Evolutionary conservation across 2,113 vertebrate species (phyloP).

Genomic region (Corydoras sp.): DNA sequence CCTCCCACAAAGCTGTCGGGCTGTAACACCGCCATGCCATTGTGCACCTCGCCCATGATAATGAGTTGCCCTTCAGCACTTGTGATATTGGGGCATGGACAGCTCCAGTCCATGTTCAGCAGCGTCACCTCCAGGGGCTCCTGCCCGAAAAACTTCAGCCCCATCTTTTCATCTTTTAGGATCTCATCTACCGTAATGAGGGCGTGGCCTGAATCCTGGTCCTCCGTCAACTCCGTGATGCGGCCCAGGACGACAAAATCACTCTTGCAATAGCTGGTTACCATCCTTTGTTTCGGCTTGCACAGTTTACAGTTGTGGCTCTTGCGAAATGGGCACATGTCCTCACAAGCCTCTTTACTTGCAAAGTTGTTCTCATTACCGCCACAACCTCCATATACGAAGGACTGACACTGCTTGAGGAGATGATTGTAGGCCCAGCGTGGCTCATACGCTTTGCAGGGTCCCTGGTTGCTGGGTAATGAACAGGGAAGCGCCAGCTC

Average conservation of each 20-base stretch:
- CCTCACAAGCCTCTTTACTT: constrained; percentile 87
- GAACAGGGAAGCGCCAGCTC: constrained; percentile 81
- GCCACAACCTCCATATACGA: constrained; percentile 87
- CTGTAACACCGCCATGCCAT: constrained; percentile 89
- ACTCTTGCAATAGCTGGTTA: constrained; percentile 90
- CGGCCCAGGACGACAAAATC: constrained; percentile 92
- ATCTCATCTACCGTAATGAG: constrained; percentile 91
- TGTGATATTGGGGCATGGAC: constrained; percentile 92
- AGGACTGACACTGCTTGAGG: constrained; percentile 87
- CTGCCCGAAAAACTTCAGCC: constrained; percentile 87
- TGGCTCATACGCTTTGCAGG: constrained; percentile 87
- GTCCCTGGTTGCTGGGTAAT: constrained; percentile 84
- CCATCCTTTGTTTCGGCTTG: constrained; percentile 85
- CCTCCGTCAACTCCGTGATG: constrained; percentile 83
- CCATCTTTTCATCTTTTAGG: constrained; percentile 97
- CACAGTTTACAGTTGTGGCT: constrained; percentile 83
- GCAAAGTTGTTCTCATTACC: constrained; percentile 97
- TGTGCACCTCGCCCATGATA: constrained; percentile 94
- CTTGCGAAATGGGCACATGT: constrained; percentile 87
- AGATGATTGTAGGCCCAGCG: constrained; percentile 88
- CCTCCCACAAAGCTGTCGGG: constrained; percentile 87
- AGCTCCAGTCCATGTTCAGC: constrained; percentile 91
- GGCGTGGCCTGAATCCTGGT: constrained; percentile 84
- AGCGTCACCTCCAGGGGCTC: constrained; percentile 91
- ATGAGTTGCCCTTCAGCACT: constrained; percentile 76